Percentiles rank a stretch among this genome's conserved stretches.
Evolutionary conservation across 2,797 vertebrate species (phyloP).

Genomic region (Ceryle rudis): DNA sequence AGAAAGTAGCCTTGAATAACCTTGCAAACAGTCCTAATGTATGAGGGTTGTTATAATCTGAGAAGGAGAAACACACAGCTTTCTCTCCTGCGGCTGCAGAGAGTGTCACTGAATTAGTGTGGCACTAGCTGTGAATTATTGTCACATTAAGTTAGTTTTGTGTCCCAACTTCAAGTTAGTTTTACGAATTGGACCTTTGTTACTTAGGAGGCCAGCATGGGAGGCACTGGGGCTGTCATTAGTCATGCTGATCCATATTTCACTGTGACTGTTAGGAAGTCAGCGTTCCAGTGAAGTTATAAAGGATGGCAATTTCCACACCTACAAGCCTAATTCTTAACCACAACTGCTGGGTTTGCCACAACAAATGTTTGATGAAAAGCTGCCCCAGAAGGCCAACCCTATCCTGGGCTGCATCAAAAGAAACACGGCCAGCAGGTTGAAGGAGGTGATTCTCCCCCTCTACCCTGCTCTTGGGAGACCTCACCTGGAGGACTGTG

Average conservation of each 20-base stretch:
- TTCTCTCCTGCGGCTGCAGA: not conserved
- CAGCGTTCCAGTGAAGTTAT: not conserved
- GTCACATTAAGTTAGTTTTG: constrained; percentile 6
- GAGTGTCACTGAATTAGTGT: not conserved
- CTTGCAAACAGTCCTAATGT: not conserved
- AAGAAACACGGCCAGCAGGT: not conserved
- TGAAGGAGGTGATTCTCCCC: not conserved
- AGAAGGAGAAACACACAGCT: not conserved
- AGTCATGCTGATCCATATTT: not conserved
- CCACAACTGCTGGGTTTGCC: no score
- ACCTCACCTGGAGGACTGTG: not conserved
- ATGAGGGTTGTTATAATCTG: not conserved
- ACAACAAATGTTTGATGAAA: not conserved
- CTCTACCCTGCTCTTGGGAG: not conserved
- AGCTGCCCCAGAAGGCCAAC: not conserved
- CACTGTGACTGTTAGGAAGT: not conserved
- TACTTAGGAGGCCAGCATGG: not conserved
- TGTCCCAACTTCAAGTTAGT: not conserved
- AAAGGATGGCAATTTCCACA: not conserved
- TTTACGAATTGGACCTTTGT: constrained; percentile 18
- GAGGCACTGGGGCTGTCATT: not conserved
- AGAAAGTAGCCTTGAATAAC: not conserved
- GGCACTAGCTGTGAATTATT: not conserved
- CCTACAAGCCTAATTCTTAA: not conserved
- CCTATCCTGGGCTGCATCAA: not conserved